These are phyloP conservation scores for Rhorus exstirpatorius DNA, from an alignment of 2,888 invertebrate species.

Conservation along the genomic window DNA sequence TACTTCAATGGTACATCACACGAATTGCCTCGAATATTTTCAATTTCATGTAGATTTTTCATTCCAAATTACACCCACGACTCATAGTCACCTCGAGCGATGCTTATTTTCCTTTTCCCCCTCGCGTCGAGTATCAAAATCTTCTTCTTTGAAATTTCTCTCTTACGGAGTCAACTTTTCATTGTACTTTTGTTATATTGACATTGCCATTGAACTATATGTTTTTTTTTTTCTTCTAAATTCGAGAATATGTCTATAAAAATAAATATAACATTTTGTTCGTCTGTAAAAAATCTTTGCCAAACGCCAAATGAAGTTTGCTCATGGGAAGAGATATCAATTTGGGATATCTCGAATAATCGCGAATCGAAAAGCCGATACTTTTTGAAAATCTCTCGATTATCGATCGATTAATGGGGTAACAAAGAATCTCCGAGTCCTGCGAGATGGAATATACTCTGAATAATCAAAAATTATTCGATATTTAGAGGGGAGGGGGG, in stretches of 20 bases:
- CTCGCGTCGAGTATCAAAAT: background rate
- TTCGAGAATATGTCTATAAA: conserved; percentile 11
- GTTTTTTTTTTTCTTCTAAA: too few relatives aligned
- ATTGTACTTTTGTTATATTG: conserved; percentile 43
- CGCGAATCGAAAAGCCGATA: background rate
- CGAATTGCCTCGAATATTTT: conserved; percentile 53
- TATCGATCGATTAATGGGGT: background rate
- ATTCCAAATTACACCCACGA: background rate
- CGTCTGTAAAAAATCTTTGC: conserved; percentile 6
- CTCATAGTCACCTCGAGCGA: background rate
- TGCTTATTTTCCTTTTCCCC: background rate
- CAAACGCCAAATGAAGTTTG: background rate
- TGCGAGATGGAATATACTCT: background rate
- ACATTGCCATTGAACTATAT: conserved; percentile 35
- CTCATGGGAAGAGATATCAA: background rate
- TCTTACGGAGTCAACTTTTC: conserved; percentile 11
- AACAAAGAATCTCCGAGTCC: too few relatives aligned
- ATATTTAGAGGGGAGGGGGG: background rate
- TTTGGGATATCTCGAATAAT: background rate
- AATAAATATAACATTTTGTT: conserved; percentile 23
- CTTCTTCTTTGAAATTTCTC: background rate
- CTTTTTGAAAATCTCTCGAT: too few relatives aligned
- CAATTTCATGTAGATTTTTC: conserved; percentile 33
- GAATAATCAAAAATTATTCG: conserved; percentile 21
- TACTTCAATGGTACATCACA: conserved; percentile 64